Evolutionary conservation across 1,140 invertebrate genomes (phyloP).

Genomic region (Aricia agestis): DNA sequence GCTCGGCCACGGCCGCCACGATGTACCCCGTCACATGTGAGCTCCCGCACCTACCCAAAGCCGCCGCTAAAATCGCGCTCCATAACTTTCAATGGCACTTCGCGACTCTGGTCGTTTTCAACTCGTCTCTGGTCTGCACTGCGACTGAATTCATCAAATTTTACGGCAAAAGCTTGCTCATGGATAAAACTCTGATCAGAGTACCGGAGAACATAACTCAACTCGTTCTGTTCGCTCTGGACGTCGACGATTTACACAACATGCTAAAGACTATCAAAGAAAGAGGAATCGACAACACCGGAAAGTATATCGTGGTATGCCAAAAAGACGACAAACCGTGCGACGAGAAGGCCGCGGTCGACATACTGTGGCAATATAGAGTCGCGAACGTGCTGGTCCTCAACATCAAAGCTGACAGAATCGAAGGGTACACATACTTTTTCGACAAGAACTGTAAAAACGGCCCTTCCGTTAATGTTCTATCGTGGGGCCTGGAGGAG

Average conservation of each 20-base stretch:
- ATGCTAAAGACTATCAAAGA: constrained; percentile 39
- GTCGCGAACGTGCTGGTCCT: constrained; percentile 50
- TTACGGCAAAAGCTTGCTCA: constrained; percentile 42
- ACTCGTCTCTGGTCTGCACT: constrained; percentile 38
- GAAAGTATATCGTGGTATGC: constrained; percentile 48
- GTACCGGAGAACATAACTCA: constrained; percentile 36
- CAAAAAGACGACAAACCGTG: constrained; percentile 34
- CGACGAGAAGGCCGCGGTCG: constrained; percentile 37
- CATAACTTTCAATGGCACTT: constrained; percentile 54
- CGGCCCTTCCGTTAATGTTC: constrained; percentile 30
- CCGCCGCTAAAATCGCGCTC: constrained; percentile 45
- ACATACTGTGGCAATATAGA: constrained; percentile 47
- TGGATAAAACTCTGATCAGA: constrained; percentile 31
- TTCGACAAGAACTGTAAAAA: constrained; percentile 36
- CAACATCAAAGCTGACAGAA: constrained; percentile 24
- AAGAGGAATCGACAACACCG: constrained; percentile 44
- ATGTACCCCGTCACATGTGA: constrained; percentile 27
- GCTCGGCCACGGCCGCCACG: constrained; percentile 25
- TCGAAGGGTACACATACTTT: constrained; percentile 40
- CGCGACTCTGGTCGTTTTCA: constrained; percentile 48
- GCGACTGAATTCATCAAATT: constrained; percentile 37
- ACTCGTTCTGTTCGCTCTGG: constrained; percentile 44
- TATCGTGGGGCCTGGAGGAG: constrained; percentile 28
- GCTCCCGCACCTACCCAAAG: constrained; percentile 37
- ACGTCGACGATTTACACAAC: constrained; percentile 33